These are phyloP conservation scores for Enoplosus armatus DNA, from an alignment of 2,797 vertebrate genomes.

Conservation along the genomic window DNA sequence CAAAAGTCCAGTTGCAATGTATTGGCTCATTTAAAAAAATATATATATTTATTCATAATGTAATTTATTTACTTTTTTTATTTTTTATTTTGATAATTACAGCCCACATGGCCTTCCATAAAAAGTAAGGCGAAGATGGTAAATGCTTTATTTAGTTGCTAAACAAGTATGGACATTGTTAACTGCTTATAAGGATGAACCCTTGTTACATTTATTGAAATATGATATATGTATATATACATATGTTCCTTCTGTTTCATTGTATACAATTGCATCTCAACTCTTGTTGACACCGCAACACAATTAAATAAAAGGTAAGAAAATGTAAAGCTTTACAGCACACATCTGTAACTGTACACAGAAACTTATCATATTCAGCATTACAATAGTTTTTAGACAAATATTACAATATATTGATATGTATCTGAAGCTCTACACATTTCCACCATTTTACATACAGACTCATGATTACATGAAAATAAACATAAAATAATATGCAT, in stretches of 20 bases:
- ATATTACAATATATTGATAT: not conserved
- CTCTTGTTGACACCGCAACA: slow-evolving; percentile 3
- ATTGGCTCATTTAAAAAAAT: not conserved
- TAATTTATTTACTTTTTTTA: not conserved
- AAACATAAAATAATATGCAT: not conserved
- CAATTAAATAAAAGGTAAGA: not conserved
- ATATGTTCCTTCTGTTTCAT: not conserved
- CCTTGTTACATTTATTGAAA: not conserved
- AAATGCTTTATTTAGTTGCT: not conserved
- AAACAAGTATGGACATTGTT: not conserved
- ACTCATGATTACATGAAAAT: not conserved
- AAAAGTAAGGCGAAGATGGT: not conserved
- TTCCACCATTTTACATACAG: not conserved
- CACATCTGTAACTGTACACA: not conserved
- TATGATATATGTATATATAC: not conserved
- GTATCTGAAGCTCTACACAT: not conserved
- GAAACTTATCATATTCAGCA: not conserved
- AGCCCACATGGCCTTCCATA: not conserved
- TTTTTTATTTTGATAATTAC: not conserved
- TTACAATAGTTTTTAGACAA: not conserved
- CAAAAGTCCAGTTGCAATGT: not conserved
- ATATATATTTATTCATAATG: not conserved
- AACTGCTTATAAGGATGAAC: not conserved
- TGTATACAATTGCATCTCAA: not conserved
- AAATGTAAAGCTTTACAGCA: not conserved